Evolutionary conservation across 53 echinoderm and acorn worm genomes (phyloP), one percentile per base, ranked within the genome.

Genomic region (Hippasteria phrygiana): DNA sequence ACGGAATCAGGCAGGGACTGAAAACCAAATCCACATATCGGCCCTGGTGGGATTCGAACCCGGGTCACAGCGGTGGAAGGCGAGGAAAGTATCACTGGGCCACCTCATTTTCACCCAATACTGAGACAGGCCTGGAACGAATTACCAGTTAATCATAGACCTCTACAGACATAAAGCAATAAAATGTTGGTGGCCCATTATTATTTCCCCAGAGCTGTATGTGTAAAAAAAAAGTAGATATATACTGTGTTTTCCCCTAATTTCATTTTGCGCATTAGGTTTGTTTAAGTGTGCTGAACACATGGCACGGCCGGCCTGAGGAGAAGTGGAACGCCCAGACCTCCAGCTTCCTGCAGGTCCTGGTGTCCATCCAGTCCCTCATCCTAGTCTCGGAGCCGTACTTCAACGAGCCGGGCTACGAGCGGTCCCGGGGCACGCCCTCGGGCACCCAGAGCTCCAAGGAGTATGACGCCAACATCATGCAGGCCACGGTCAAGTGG

Each of bases 391-490:
- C 96, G 29, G 99, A 99, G 65, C 99, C 99, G 0, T 99, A 99
- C 92, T 99, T 99, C 91, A 99, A 99, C 70, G 99, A 99, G 88
- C 99, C 99, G 7, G 99, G 99, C 36, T 99, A 99, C 80, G 99
- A 99, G 92, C 84, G 99, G 63, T 99, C 99, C 32, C 82, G 99
- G 17, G 99, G 99, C 62, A 99, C 99, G 13, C 96, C 94, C 64
- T 93, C 95, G 36, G 99, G 99, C 3, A 99, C 99, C 48, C 94
- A 94, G 94, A 99, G 99, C 88, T 99, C 99, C 26, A 80, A 94
- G 78, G 99, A 99, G 76, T 99, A 99, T 55, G 99, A 99, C 85
- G 99, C 99, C 3, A 99, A 99, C 81, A 99, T 99, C 77, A 96
- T 95, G 95, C 99, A 99, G 63, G 99, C 99, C 20, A 94, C 99